Base-by-base conservation (phyloP, 2,113 vertebrate species). In the Lathamus discolor region DNA sequence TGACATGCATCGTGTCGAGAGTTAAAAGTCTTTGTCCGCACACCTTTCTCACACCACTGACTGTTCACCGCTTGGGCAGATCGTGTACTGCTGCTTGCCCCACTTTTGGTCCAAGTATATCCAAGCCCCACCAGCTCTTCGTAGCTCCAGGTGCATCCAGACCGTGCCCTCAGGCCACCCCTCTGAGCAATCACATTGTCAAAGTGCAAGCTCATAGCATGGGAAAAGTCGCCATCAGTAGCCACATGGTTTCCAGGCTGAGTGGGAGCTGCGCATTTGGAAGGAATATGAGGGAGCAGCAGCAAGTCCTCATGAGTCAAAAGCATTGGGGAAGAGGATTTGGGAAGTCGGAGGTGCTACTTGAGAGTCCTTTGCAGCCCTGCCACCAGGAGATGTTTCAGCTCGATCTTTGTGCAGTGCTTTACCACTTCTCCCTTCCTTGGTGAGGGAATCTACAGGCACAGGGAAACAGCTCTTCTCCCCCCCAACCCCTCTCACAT, bases 21-120 rank as follows among this genome's bases (percentile, higher is more conserved):
- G 93, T 98, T 97, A 96, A 57, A 57, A 57, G 95, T 96, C 97
- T 97, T 98, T 97, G 97, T 98, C 97, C 96, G 86, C 81, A 39
- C 61, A n/a, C 95, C 95, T 96, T 97, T 98, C 96, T 96, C 97
- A 97, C 43, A 7, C 91, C 86, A 90, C 96, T 94, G 95, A 97
- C 96, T 97, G 95, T 97, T 97, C 94, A 93, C 95, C 77, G 41
- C 97, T 97, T 93, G 96, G 92, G 95, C 96, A 90, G 96, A 96
- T 97, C 9, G 15, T 97, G 97, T 97, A 88, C 93, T 89, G 77
- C 83, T 73, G 66, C 83, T 93, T 69, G 63, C 63, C 54, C 35
- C 91, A 49, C 28, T 76, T 61, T 51, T 39, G 72, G 55, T 86
- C 85, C 78, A 95, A 82, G 43, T 82, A 66, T 70, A 88, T 43